Percentiles rank a stretch among this genome's conserved stretches.
phyloP scores from a whole-genome alignment of 2,113 vertebrate species.

The Astatoreochromis straeleni region DNA sequence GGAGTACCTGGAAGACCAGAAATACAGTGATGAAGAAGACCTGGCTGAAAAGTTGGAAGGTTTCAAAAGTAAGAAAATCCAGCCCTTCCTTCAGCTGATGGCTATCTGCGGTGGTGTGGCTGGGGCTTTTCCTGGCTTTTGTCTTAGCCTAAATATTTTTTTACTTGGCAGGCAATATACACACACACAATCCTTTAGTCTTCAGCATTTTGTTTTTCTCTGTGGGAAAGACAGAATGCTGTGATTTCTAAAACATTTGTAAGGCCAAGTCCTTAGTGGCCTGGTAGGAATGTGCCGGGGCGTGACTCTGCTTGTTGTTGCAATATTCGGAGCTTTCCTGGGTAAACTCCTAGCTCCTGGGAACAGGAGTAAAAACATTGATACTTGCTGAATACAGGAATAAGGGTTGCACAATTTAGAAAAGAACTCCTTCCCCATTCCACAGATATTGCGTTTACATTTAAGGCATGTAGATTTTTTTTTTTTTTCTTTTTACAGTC shows the following conservation, averaged over 20 bases:
- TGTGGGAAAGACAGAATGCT: constrained; percentile 42
- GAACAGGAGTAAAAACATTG: neutral
- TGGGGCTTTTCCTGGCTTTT: neutral
- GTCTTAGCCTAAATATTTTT: neutral
- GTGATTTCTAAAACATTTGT: constrained; percentile 26
- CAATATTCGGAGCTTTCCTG: constrained; percentile 22
- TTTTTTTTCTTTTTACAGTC: neutral
- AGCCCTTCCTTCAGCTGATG: neutral
- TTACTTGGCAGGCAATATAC: neutral
- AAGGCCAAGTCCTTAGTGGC: constrained; percentile 36
- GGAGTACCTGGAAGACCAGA: constrained; percentile 94
- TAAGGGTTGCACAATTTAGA: neutral
- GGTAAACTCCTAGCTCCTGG: constrained; percentile 11
- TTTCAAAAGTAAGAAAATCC: constrained; percentile 85
- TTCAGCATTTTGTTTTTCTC: constrained; percentile 22
- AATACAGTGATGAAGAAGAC: constrained; percentile 91
- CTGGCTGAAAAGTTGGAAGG: constrained; percentile 84
- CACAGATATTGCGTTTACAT: neutral
- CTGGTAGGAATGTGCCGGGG: constrained; percentile 59
- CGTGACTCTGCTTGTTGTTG: constrained; percentile 46
- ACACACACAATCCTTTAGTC: neutral
- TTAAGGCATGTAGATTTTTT: neutral
- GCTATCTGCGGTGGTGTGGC: neutral
- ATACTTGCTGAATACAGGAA: neutral
- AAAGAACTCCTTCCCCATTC: neutral